Evolutionary conservation across 2,797 vertebrate species (phyloP).

Genomic region (Semaprochilodus insignis): DNA sequence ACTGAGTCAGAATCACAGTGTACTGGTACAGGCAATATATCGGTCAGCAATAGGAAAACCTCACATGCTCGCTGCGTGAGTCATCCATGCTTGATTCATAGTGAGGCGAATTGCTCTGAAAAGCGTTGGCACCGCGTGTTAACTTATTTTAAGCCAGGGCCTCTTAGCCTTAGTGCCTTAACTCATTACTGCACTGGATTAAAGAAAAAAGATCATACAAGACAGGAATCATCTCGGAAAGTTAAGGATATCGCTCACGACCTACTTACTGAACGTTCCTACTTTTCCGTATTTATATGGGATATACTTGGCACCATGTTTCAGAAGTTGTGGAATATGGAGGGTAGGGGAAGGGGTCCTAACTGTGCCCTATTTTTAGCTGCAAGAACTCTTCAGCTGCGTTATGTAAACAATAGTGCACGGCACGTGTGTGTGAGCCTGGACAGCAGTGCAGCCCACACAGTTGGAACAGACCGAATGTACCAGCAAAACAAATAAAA

Average conservation of each 20-base stretch:
- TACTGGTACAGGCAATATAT: not conserved
- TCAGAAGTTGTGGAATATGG: not conserved
- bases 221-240: not conserved
- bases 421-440: not conserved
- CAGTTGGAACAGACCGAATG: no score
- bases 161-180: not conserved
- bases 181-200: not conserved
- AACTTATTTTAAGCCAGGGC: not conserved
- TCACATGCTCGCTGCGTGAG: not conserved
- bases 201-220: not conserved
- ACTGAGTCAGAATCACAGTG: not conserved
- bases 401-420: not conserved
- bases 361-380: constrained; percentile 1
- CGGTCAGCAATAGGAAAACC: not conserved
- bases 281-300: not conserved
- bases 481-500: no score
- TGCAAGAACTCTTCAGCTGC: not conserved
- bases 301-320: not conserved
- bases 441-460: not conserved
- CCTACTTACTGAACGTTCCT: not conserved
- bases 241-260: not conserved
- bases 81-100: constrained; percentile 17
- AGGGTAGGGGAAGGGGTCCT: not conserved
- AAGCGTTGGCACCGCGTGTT: constrained; percentile 1
- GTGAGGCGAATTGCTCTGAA: constrained; percentile 15